phyloP scores from a whole-genome alignment of 2,888 invertebrate species.

The Tanypteryx hageni region DNA sequence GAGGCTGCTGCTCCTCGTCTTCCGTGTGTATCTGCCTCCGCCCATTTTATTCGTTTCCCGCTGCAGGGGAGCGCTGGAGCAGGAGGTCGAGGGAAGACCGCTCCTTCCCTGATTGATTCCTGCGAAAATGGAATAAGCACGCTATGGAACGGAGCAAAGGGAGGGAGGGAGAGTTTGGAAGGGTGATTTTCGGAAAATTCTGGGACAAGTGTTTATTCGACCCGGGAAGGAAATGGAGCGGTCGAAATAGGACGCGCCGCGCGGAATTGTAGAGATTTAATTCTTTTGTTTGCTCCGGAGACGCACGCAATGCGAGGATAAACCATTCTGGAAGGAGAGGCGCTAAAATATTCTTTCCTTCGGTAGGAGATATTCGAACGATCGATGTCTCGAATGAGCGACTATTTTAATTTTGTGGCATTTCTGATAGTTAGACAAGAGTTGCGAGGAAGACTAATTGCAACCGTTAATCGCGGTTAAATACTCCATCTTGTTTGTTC shows the following conservation, averaged over 20 bases:
- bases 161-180: background rate
- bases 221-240: background rate
- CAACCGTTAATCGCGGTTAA: too few species aligned
- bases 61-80: background rate
- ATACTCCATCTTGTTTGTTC: too few species aligned
- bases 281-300: slow-evolving; percentile 17
- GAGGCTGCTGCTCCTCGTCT: background rate
- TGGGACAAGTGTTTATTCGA: slow-evolving; percentile 55
- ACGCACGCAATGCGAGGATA: background rate
- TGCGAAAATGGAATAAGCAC: slow-evolving; percentile 63
- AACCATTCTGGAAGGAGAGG: background rate
- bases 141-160: slow-evolving; percentile 25
- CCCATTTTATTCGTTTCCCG: background rate
- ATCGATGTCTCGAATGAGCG: background rate
- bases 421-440: too few species aligned
- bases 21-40: background rate
- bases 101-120: slow-evolving; percentile 54
- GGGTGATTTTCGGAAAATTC: slow-evolving; percentile 20
- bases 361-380: background rate
- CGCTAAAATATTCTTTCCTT: background rate
- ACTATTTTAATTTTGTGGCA: too few species aligned
- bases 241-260: background rate
- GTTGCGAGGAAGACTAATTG: too few species aligned
- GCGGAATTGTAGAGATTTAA: background rate
- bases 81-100: background rate